These are phyloP conservation scores for Diarsia mendica DNA, from an alignment of 2,888 invertebrate species.

Conservation along the genomic window DNA sequence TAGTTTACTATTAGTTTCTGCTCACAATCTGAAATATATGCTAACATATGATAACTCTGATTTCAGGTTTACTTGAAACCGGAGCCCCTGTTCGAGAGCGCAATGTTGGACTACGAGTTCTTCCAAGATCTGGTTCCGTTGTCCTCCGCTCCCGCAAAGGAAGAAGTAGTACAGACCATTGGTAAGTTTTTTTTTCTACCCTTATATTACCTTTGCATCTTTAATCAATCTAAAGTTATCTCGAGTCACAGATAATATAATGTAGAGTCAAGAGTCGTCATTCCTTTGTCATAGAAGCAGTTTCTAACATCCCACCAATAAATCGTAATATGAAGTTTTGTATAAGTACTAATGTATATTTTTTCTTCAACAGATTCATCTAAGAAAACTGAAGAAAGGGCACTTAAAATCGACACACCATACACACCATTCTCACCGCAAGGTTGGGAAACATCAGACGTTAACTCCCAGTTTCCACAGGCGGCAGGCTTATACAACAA, in stretches of 20 bases:
- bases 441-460: conserved; percentile 84
- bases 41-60: conserved; percentile 75
- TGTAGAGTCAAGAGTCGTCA: too few species aligned
- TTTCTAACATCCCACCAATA: background rate
- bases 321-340: background rate
- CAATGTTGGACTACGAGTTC: conserved; percentile 91
- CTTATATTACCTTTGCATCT: too few species aligned
- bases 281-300: background rate
- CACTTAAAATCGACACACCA: conserved; percentile 85
- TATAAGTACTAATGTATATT: conserved; percentile 2
- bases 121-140: conserved; percentile 93
- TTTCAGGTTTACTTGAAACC: conserved; percentile 87
- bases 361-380: conserved; percentile 74
- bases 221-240: background rate
- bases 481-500: conserved; percentile 79
- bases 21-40: conserved; percentile 59
- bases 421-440: conserved; percentile 86
- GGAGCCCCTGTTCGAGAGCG: conserved; percentile 84
- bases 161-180: conserved; percentile 87
- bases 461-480: conserved; percentile 80
- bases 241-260: too few species aligned
- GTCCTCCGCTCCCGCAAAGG: conserved; percentile 90
- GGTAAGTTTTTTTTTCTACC: conserved; percentile 73
- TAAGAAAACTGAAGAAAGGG: conserved; percentile 81
- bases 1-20: conserved; percentile 63